Evolutionary conservation across 2,113 vertebrate species (phyloP).

Genomic region (Leucosticte australis): DNA sequence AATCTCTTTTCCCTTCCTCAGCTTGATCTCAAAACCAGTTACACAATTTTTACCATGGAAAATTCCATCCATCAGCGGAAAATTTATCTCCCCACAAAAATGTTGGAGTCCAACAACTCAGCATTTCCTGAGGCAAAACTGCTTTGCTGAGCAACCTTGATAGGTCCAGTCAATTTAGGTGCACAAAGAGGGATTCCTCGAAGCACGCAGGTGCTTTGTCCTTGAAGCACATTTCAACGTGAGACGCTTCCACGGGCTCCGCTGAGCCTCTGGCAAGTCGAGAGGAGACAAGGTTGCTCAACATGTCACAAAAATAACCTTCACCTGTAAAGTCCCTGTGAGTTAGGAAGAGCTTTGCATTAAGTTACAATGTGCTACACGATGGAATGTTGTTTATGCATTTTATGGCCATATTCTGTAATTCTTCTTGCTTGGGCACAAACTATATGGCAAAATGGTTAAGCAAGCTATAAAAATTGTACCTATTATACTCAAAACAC

Average conservation of each 20-base stretch:
- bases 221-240: neutral
- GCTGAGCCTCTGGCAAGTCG: neutral
- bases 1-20: neutral
- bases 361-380: rapidly evolving
- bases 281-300: neutral
- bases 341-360: neutral
- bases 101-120: neutral
- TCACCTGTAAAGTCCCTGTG: neutral
- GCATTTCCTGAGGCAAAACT: neutral
- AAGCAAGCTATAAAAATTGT: neutral
- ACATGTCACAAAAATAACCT: conserved; percentile 17
- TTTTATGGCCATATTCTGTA: neutral
- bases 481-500: neutral
- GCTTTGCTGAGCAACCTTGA: neutral
- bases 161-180: neutral
- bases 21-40: neutral
- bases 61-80: neutral
- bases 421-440: neutral
- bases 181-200: neutral
- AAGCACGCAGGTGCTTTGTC: neutral
- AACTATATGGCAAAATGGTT: neutral
- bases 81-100: conserved; percentile 17
- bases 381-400: neutral
- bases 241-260: neutral
- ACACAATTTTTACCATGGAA: neutral